Evolutionary conservation across 2,113 vertebrate species (phyloP).

Genomic region (Stigmatopora nigra): DNA sequence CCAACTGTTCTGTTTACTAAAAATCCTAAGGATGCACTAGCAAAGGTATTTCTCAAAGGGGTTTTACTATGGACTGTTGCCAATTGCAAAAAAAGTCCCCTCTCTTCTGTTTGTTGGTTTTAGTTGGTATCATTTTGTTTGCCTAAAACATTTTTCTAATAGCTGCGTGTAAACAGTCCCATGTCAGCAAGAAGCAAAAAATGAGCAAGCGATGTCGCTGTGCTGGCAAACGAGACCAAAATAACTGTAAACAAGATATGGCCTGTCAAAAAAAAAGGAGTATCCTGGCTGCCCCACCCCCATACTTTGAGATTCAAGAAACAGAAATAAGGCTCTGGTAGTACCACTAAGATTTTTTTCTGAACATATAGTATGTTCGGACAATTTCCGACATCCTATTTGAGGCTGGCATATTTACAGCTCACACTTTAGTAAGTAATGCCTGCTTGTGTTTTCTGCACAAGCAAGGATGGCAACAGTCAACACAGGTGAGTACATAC

Average conservation of each 20-base stretch:
- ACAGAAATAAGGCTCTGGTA: slow-evolving; percentile 6
- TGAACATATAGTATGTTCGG: background rate
- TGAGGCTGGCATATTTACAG: background rate
- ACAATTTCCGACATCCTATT: slow-evolving; percentile 17
- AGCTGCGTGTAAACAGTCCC: background rate
- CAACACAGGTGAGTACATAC: background rate
- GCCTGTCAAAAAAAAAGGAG: slow-evolving; percentile 6
- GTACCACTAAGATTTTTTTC: background rate
- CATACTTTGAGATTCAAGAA: slow-evolving; percentile 6
- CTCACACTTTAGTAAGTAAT: slow-evolving; percentile 5
- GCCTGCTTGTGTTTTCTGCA: background rate
- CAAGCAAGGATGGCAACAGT: background rate
- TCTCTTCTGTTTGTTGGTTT: background rate
- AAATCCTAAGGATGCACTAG: slow-evolving; percentile 10
- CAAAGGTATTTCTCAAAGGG: background rate
- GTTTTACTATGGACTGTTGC: background rate
- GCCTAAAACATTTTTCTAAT: background rate
- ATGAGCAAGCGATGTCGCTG: background rate
- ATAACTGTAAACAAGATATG: background rate
- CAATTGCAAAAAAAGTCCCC: background rate
- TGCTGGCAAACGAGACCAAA: slow-evolving; percentile 15
- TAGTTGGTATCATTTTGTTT: background rate
- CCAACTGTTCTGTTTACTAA: slow-evolving; percentile 22
- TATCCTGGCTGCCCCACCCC: background rate
- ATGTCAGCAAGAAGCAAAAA: slow-evolving; percentile 10